Percentiles rank a stretch among this genome's conserved stretches.
These are phyloP conservation scores for Meteorus colon DNA, from an alignment of 2,888 invertebrate species.

Conservation along the genomic window DNA sequence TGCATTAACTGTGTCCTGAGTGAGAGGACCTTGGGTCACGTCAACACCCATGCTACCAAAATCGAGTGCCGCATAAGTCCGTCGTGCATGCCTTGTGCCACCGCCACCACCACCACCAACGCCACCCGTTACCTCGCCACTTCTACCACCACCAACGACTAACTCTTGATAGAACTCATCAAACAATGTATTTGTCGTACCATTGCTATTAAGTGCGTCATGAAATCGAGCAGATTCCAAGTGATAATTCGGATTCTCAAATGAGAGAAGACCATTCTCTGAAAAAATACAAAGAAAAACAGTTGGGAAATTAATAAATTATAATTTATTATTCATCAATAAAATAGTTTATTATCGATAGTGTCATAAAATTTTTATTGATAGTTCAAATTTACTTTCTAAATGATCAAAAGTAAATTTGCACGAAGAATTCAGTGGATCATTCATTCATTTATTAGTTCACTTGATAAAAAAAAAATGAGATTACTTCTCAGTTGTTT, in stretches of 20 bases:
- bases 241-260: conserved; percentile 94
- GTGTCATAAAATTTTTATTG: no score
- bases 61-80: conserved; percentile 80
- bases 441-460: no score
- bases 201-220: conserved; percentile 83
- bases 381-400: no score
- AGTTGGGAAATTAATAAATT: not conserved
- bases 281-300: conserved; percentile 61
- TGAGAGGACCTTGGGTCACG: conserved; percentile 77
- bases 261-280: conserved; percentile 93
- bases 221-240: conserved; percentile 85
- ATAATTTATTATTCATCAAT: not conserved
- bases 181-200: conserved; percentile 78
- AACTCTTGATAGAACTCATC: conserved; percentile 81
- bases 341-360: no score
- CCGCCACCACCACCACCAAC: conserved; percentile 72
- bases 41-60: conserved; percentile 84
- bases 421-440: no score
- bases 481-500: no score
- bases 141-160: conserved; percentile 73
- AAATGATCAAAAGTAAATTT: no score
- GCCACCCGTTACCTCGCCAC: conserved; percentile 74
- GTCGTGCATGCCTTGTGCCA: conserved; percentile 74
- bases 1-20: conserved; percentile 73
- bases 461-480: no score